Evolutionary conservation across 2,113 vertebrate genomes (phyloP).

Genomic region (Paedocypris sp.): DNA sequence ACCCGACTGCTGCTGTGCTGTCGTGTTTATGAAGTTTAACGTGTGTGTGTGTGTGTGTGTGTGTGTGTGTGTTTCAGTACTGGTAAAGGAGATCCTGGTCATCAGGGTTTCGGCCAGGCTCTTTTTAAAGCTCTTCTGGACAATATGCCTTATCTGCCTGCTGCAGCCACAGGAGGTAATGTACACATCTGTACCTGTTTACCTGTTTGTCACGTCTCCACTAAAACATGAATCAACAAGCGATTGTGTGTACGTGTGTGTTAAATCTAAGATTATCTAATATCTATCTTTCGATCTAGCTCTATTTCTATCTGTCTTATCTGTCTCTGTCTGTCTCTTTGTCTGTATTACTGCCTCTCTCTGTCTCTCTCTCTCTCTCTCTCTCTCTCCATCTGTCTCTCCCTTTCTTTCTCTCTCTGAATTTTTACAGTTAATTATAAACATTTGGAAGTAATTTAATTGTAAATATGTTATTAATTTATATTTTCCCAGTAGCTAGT

Average conservation of each 20-base stretch:
- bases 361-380: neutral
- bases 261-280: too few species aligned
- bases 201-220: too few species aligned
- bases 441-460: too few species aligned
- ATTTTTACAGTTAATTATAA: too few species aligned
- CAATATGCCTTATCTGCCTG: constrained; percentile 89
- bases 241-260: too few species aligned
- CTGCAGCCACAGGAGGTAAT: constrained; percentile 93
- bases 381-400: too few species aligned
- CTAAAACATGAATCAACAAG: too few species aligned
- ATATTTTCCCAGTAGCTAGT: too few species aligned
- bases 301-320: neutral
- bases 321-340: neutral
- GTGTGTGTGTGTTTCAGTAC: constrained; percentile 62
- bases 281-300: too few species aligned
- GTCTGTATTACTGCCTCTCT: neutral
- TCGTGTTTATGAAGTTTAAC: neutral
- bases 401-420: too few species aligned
- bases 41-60: neutral
- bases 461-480: too few species aligned
- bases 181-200: neutral
- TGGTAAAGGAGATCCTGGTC: constrained; percentile 84
- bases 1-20: neutral
- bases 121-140: constrained; percentile 89
- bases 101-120: constrained; percentile 81